Percentiles rank a stretch among this genome's conserved stretches.
Evolutionary conservation across 2,888 invertebrate species (phyloP).

Genomic region (Erannis defoliaria): DNA sequence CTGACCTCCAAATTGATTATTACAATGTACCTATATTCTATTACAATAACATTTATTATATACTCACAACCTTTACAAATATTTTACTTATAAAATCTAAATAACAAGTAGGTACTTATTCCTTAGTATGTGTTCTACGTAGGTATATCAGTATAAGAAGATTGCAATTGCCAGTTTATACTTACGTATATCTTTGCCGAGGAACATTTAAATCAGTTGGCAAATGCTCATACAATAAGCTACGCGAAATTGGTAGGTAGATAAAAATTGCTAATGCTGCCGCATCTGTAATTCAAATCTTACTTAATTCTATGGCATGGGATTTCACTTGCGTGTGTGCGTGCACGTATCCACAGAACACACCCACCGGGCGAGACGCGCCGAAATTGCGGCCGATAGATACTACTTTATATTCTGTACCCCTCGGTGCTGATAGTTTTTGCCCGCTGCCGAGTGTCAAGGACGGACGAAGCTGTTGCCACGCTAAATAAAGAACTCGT

Average conservation of each 20-base stretch:
- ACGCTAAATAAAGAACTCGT: slow-evolving; percentile 49
- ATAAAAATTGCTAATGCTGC: neutral
- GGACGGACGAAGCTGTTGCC: slow-evolving; percentile 75
- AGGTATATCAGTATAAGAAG: too few species aligned
- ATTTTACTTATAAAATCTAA: neutral
- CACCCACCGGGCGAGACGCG: slow-evolving; percentile 74
- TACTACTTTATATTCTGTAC: slow-evolving; percentile 16
- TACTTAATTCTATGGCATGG: slow-evolving; percentile 62
- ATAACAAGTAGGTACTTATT: too few species aligned
- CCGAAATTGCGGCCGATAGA: slow-evolving; percentile 67
- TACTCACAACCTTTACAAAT: neutral
- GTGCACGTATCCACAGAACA: slow-evolving; percentile 63
- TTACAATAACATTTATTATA: slow-evolving; percentile 18
- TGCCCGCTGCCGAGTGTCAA: slow-evolving; percentile 82
- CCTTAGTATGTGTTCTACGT: too few species aligned
- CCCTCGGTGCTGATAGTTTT: slow-evolving; percentile 68
- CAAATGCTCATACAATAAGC: neutral
- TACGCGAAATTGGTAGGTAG: neutral
- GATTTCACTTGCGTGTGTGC: slow-evolving; percentile 52
- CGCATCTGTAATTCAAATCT: slow-evolving; percentile 31
- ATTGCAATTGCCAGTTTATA: too few species aligned
- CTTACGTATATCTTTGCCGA: neutral
- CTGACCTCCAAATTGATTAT: slow-evolving; percentile 46
- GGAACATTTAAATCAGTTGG: neutral
- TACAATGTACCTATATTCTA: slow-evolving; percentile 30